Conservation (phyloP, 2,797 vertebrate genomes). For the Margarornis squamiger region DNA sequence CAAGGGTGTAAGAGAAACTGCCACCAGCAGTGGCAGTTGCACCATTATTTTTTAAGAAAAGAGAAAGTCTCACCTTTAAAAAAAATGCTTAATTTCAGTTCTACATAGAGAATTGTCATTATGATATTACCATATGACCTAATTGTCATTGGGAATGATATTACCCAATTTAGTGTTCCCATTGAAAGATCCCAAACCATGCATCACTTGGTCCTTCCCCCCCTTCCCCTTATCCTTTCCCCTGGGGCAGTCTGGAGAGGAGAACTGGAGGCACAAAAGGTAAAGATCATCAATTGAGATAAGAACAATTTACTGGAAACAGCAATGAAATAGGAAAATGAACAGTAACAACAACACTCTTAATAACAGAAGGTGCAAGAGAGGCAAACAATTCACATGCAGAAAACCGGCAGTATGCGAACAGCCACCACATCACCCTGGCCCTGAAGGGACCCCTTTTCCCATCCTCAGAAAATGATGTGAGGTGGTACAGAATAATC, state of each 20-base stretch:
- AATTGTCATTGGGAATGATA: neutral
- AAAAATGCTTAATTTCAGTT: neutral
- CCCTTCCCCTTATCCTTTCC: too few species aligned
- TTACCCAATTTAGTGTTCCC: neutral
- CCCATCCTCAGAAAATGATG: neutral
- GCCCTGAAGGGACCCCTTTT: neutral
- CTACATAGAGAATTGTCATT: neutral
- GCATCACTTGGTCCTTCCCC: neutral
- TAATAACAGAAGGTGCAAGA: neutral
- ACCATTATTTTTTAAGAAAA: neutral
- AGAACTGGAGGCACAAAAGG: neutral
- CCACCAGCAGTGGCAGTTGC: neutral
- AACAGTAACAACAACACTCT: neutral
- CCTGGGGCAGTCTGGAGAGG: neutral
- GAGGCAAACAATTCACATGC: neutral
- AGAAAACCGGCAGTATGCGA: neutral
- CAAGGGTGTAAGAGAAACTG: neutral
- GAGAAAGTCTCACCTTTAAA: neutral
- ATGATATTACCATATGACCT: neutral
- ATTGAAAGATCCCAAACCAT: neutral
- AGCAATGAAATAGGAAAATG: neutral
- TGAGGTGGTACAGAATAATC: neutral
- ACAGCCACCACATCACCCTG: neutral
- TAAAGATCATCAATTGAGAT: neutral
- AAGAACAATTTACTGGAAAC: neutral